Conservation (phyloP, 2,888 invertebrate species). For the Drosophila vallismaia region DNA sequence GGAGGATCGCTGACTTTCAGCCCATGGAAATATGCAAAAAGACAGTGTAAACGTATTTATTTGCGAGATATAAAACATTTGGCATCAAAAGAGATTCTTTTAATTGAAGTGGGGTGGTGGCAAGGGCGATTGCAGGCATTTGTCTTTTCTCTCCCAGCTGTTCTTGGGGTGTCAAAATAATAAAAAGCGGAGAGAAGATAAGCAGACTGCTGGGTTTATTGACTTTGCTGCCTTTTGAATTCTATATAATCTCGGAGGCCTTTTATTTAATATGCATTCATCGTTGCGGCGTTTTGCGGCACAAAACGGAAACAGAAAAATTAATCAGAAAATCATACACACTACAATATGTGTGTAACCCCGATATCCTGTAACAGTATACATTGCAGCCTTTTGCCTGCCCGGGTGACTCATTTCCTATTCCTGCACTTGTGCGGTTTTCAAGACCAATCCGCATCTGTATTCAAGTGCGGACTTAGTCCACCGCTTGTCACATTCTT, state of each 20-base stretch:
- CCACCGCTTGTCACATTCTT: conserved; percentile 14
- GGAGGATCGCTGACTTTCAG: conserved; percentile 51
- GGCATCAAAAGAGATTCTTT: conserved; percentile 42
- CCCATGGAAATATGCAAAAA: conserved; percentile 45
- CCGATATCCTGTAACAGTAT: conserved; percentile 48
- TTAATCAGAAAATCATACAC: conserved; percentile 1
- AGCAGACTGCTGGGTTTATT: conserved; percentile 35
- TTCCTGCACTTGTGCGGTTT: conserved; percentile 70
- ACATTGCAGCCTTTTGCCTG: conserved; percentile 8
- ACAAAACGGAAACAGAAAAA: conserved; percentile 54
- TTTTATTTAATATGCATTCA: conserved; percentile 60
- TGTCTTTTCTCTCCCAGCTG: conserved; percentile 23
- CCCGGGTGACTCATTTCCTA: conserved; percentile 68
- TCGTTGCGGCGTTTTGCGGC: conserved; percentile 33
- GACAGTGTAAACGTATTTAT: conserved; percentile 44
- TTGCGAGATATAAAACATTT: conserved; percentile 64
- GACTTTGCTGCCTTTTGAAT: conserved; percentile 31
- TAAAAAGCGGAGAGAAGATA: conserved; percentile 23
- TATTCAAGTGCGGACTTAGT: conserved; percentile 12
- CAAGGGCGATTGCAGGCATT: conserved; percentile 1
- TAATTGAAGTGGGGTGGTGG: conserved; percentile 24
- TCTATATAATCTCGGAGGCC: conserved; percentile 36
- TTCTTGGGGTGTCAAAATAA: conserved; percentile 36
- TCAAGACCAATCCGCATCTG: conserved; percentile 15
- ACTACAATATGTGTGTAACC: conserved; percentile 9